Base-by-base conservation (phyloP, 2,888 invertebrate species). In the Dione vanillae region DNA sequence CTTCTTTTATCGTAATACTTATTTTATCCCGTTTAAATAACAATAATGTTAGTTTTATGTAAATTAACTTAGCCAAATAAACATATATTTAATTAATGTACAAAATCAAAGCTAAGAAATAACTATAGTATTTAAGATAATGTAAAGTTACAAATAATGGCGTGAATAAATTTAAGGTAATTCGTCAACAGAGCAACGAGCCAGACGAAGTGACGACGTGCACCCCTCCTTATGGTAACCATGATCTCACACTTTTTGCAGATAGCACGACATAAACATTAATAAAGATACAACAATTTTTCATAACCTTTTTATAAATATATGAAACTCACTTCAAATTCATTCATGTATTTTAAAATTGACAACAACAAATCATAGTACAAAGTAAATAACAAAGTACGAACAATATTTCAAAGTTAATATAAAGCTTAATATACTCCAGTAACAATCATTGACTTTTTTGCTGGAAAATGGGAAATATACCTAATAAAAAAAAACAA, bases 81-180 rank as follows among this genome's bases (percentile, higher is more conserved):
- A 43, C n/a, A n/a, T n/a, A 43, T 43, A 1, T 12, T 12, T 47
- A 47, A 16, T 7, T 8, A 16, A 47, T 16, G 27, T 10, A 47
- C 16, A n/a, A 35, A 54, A 54, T n/a, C 0, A n/a, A 52, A 35
- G n/a, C 14, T 54, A 54, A 35, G n/a, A 54, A 35, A 14, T 27
- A 14, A 5, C n/a, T 16, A 37, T 11, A 16, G 5, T 1, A 37
- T 37, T 54, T 11, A 37, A 54, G 37, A 54, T 14, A 37, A 9
- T 16, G 37, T 16, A 54, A 37, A 54, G 16, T 54, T 20, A 70
- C 45, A 69, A 71, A 69, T 73, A 66, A 72, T 73, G 75, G 81
- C 77, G 80, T 78, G 84, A 84, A 86, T 87, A 82, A 85, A 85
- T 78, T 80, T 79, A 79, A 83, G 83, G 86, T 83, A 84, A 83